Base-by-base conservation (phyloP, 2,888 invertebrate species). In the Junonia oenone region DNA sequence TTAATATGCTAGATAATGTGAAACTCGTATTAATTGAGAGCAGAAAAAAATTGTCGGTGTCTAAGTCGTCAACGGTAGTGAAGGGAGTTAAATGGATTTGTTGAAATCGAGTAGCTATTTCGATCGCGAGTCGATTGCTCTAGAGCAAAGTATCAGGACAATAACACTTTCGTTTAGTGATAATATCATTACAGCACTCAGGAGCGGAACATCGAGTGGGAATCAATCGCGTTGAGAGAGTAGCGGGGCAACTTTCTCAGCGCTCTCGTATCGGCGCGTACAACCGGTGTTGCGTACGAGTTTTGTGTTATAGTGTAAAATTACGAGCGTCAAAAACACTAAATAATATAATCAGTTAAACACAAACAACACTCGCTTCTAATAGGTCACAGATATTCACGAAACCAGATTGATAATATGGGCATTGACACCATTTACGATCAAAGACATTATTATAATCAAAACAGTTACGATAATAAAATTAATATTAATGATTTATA, bases 211-310 rank as follows among this genome's bases (percentile, higher is more conserved):
- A 63, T 65, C 69, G 67, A 68, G 71, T 72, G 73, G 63, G 76
- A 77, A 79, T 78, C 80, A 77, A 79, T 77, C 73, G 76, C 74
- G 80, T 13, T 46, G 46, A 38, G 55, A 85, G 88, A 87, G 83
- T 77, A 78, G 75, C 77, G 65, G 66, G 66, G 73, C 84, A 82
- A 87, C 88, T 88, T 88, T 88, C 88, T 75, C 83, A 75, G 59
- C 73, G 77, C 73, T 81, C 79, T 80, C 73, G 75, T 80, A 78
- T 76, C 75, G 73, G 33, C 54, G 19, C 15, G 29, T 14, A 22
- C 45, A 29, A 50, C 58, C 55, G 58, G 58, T 55, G 55, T 45
- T 55, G 33, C 45, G 35, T 45, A 45, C 45, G 45, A 29, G 52
- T 49, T 46, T 26, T 45, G 40, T 27, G 14, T 29, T 55, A 46